Base-by-base conservation (phyloP, 2,797 vertebrate species). In the Chaunax sp. region DNA sequence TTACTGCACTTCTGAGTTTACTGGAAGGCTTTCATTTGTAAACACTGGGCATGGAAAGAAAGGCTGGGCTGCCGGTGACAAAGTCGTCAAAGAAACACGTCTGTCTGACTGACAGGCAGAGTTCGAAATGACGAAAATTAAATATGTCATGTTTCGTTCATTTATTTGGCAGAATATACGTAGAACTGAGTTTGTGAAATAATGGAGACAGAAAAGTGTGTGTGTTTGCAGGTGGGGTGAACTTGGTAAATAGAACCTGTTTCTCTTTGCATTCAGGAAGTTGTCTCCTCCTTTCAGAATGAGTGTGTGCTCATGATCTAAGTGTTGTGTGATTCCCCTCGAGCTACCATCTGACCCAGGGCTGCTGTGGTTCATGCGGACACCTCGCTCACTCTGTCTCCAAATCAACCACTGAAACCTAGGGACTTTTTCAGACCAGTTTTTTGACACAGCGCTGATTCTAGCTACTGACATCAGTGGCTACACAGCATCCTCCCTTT, bases 371-470 rank as follows among this genome's bases (percentile, higher is more conserved):
- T 88, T 64, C 18, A 25, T 72, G 69, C 64, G 80, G 90, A 85
- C 92, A 89, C 83, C 84, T 69, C 81, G 60, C 71, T 19, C 86
- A 4, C 90, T 92, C 90, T 46, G 75, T 90, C 93, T 93, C 81
- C 84, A 86, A 85, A 84, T 72, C 64, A 69, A 89, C 64, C 72
- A 81, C 79, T 68, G 70, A 87, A 89, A 92, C 80, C 47, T 55
- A 49, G 95, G 96, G 96, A 94, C 94, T 97, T 98, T 96, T 96
- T 92, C 93, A 88, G 63, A 63, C 58, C 45, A 4, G 53, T 75
- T 75, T 61, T 55, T 58, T 47, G 53, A 54, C 72, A 47, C 67
- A 6, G 8, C 9, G 7, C 64, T 19, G 58, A 77, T 67, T 62
- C 46, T 35, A 61, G 58, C 26, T 49, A 15, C 43, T 43, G 58